Percentiles rank a stretch among this genome's conserved stretches.
Conservation (phyloP, 1,140 invertebrate genomes). For the Aricia agestis region DNA sequence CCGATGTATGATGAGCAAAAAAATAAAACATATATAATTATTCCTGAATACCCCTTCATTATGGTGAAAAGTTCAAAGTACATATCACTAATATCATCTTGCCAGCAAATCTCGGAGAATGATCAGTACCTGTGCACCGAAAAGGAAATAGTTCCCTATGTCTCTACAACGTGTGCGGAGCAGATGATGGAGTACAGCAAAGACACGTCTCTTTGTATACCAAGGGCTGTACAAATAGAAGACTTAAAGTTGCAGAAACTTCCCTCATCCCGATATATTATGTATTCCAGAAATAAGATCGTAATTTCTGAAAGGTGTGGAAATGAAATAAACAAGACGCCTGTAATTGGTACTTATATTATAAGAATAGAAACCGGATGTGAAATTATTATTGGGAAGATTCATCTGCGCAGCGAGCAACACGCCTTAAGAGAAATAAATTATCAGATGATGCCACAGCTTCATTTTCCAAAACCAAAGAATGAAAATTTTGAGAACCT, state of each 20-base stretch:
- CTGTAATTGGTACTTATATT: conserved; percentile 18
- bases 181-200: conserved; percentile 14
- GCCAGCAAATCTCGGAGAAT: conserved; percentile 10
- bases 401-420: conserved; percentile 14
- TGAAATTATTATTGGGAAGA: neutral
- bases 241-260: conserved; percentile 5
- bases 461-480: conserved; percentile 7
- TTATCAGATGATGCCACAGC: conserved; percentile 13
- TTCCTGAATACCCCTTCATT: conserved; percentile 28
- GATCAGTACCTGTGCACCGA: conserved; percentile 20
- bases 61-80: conserved; percentile 25
- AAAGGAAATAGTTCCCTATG: conserved; percentile 13
- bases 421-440: conserved; percentile 11
- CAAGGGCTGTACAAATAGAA: conserved; percentile 12
- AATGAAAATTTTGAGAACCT: neutral
- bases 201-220: conserved; percentile 14
- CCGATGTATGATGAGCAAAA: conserved; percentile 22
- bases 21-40: conserved; percentile 20
- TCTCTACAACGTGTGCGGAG: conserved; percentile 18
- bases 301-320: conserved; percentile 9
- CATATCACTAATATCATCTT: conserved; percentile 11
- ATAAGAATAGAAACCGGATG: conserved; percentile 11
- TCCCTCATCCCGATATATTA: conserved; percentile 6
- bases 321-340: conserved; percentile 14
- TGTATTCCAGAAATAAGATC: neutral